Evolutionary conservation across 2,113 vertebrate species (phyloP).

Genomic region (Chloropsis cyanopogon): DNA sequence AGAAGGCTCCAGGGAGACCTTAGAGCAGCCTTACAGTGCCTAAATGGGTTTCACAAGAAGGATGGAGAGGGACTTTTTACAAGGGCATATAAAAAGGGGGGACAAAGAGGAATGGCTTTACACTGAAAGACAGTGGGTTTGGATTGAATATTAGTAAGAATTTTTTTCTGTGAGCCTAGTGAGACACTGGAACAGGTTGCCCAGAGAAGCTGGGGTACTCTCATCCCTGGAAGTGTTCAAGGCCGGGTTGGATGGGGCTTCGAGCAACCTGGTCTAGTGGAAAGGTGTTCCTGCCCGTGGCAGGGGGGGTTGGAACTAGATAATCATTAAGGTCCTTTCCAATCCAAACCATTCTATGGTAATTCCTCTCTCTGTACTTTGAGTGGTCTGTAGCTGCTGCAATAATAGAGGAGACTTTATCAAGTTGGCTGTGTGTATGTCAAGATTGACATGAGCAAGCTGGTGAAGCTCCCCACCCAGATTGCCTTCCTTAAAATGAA

Average conservation of each 20-base stretch:
- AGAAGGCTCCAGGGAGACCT: neutral
- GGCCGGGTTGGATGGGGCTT: neutral
- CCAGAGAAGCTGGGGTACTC: neutral
- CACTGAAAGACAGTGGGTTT: neutral
- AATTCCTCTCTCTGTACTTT: neutral
- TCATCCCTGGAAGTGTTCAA: neutral
- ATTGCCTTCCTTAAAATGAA: neutral
- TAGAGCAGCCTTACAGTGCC: neutral
- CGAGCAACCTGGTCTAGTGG: neutral
- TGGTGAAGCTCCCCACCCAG: neutral
- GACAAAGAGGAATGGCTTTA: neutral
- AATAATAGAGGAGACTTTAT: neutral
- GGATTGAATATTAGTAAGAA: neutral
- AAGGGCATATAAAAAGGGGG: neutral
- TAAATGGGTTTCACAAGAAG: neutral
- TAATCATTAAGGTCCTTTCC: neutral
- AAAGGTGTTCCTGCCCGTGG: neutral
- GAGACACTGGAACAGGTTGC: neutral
- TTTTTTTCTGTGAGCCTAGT: neutral
- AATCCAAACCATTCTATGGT: neutral
- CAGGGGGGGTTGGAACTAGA: neutral
- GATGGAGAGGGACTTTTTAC: neutral
- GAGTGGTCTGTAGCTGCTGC: neutral
- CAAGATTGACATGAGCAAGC: neutral
- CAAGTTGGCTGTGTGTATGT: accelerated